Conservation (phyloP, 2,888 invertebrate genomes). For the Hermaeophaga mercurialis region DNA sequence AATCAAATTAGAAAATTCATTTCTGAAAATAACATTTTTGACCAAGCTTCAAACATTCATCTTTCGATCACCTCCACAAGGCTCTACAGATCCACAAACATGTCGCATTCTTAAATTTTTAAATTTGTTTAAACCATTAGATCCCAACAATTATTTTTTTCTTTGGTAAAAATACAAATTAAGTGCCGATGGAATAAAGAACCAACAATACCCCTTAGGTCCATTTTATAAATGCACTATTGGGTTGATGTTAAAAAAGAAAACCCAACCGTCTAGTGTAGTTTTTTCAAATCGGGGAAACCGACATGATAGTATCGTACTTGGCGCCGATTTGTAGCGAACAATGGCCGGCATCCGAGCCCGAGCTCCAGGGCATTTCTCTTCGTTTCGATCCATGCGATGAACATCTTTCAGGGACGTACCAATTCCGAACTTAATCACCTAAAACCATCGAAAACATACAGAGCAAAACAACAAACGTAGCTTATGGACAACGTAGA, state of each 20-base stretch:
- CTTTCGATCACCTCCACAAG: too few species aligned
- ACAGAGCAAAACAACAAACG: too few species aligned
- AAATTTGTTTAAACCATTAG: too few species aligned
- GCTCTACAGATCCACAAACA: too few species aligned
- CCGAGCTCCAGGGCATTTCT: slow-evolving; percentile 9
- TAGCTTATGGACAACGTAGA: too few species aligned
- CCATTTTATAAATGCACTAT: background rate
- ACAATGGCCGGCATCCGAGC: slow-evolving; percentile 21
- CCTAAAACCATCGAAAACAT: background rate
- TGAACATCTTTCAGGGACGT: slow-evolving; percentile 4
- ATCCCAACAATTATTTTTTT: too few species aligned
- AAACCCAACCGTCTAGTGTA: slow-evolving; percentile 8
- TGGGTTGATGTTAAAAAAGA: background rate
- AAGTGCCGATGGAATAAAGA: too few species aligned
- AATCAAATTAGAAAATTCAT: too few species aligned
- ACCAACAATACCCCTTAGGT: background rate
- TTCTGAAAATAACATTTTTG: too few species aligned
- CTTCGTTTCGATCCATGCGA: background rate
- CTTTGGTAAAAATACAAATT: too few species aligned
- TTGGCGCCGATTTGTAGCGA: slow-evolving; percentile 27
- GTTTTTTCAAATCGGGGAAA: slow-evolving; percentile 20
- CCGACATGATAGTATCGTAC: slow-evolving; percentile 23
- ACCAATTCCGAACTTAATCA: background rate
- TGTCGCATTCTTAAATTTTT: too few species aligned
- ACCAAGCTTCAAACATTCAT: too few species aligned